phyloP scores from a whole-genome alignment of 2,797 vertebrate genomes.

The Protonibea diacanthus region DNA sequence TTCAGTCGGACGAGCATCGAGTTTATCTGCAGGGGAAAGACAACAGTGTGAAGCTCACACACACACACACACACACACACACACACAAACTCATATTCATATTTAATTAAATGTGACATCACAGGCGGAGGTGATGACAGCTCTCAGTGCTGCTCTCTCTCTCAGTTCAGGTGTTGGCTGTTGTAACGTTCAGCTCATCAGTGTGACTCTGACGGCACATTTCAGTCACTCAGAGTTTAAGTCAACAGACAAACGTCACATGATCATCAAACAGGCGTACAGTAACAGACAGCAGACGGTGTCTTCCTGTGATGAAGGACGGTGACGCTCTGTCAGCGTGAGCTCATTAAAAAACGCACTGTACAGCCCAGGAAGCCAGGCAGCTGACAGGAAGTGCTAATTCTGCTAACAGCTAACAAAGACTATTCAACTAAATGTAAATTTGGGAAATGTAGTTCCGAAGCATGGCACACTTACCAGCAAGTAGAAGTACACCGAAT shows the following conservation, averaged over 20 bases:
- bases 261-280: not conserved
- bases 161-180: not conserved
- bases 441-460: no score
- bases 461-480: no score
- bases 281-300: not conserved
- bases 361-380: no score
- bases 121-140: not conserved
- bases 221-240: not conserved
- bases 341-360: no score
- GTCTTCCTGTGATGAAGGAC: not conserved
- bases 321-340: not conserved
- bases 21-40: no score
- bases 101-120: not conserved
- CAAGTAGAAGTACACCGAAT: no score
- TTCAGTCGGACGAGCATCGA: no score
- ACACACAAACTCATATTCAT: not conserved
- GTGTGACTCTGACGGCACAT: no score
- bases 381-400: no score
- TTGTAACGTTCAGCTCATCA: not conserved
- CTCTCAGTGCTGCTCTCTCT: not conserved
- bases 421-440: no score
- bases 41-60: no score
- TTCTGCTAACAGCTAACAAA: no score
- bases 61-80: not conserved
- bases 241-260: not conserved